Evolutionary conservation across 2,113 vertebrate species (phyloP), one percentile per base, ranked within the genome.

Genomic region (Paratilapia polleni): DNA sequence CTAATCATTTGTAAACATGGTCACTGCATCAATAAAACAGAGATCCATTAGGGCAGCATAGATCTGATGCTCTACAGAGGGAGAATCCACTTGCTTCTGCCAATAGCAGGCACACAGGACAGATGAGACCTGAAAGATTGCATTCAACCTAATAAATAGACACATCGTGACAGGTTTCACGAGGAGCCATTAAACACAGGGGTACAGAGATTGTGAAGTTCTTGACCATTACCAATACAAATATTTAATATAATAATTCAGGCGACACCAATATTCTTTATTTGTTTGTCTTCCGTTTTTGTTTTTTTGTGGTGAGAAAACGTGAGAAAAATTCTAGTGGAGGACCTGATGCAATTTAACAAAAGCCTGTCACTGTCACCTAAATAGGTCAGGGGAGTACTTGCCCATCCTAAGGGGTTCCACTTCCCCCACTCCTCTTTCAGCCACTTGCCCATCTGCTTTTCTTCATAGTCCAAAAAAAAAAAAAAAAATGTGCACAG

Each of bases 341-440:
- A 59, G 64, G 84, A 89, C 86, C 87, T 20, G 78, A 84, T 64
- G 77, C 76, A 43, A 77, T 31, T 54, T 47, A 88, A 92, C 86
- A 89, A 84, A 88, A 83, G 75, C 81, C 77, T 60, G 79, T 82
- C 77, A 58, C 66, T 78, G 84, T 89, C 90, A 87, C 92, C 81
- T 89, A 95, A 94, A 91, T 95, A 94, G 94, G 94, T 94, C 94
- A 95, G 87, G 80, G 74, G 91, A 94, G 86, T 63, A 77, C 83
- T 89, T 38, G 36, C 68, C 83, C 47, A 83, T 92, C 94, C 91
- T 86, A 84, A 81, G 86, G 93, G 91, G 84, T 52, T 85, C 87
- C 64, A 75, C 64, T 60, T 47, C 82, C 86, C 73, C 90, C 78
- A 70, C 83, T 13, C 84, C 43, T 41, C 52, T 28, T 19, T 19